phyloP scores from a whole-genome alignment of 2,797 vertebrate genomes.

The Antennarius maculatus region DNA sequence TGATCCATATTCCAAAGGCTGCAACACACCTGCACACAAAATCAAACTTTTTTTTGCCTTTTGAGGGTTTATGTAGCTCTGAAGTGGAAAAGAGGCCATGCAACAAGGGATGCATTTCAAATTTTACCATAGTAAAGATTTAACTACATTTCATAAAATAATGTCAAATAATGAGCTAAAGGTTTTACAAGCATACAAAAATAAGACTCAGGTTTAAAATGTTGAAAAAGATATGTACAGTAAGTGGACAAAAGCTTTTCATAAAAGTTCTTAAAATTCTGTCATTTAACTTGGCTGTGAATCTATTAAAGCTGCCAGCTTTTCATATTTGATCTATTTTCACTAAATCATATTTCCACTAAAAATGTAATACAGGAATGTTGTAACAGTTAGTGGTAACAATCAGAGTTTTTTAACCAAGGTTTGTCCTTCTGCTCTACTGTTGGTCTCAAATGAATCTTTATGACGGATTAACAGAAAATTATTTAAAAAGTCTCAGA shows the following conservation, averaged over 20 bases:
- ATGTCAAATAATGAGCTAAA: slow-evolving; percentile 49
- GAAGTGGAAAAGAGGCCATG: slow-evolving; percentile 46
- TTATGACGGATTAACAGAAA: slow-evolving; percentile 9
- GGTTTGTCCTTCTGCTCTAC: not conserved
- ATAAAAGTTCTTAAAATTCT: slow-evolving; percentile 59
- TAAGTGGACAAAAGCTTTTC: slow-evolving; percentile 11
- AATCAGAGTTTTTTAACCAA: not conserved
- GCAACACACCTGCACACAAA: slow-evolving; percentile 76
- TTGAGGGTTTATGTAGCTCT: slow-evolving; percentile 50
- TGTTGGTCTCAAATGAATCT: slow-evolving; percentile 41
- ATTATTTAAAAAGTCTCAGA: slow-evolving; percentile 14
- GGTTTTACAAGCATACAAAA: slow-evolving; percentile 54
- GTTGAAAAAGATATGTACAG: slow-evolving; percentile 21
- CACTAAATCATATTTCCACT: not conserved
- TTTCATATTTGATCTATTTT: not conserved
- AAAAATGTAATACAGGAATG: slow-evolving; percentile 2
- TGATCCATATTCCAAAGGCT: slow-evolving; percentile 81
- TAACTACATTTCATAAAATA: slow-evolving; percentile 36
- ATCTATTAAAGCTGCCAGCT: slow-evolving; percentile 46
- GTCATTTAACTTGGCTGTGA: slow-evolving; percentile 14
- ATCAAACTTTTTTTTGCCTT: slow-evolving; percentile 58
- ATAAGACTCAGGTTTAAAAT: slow-evolving; percentile 58
- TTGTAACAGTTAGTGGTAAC: not conserved
- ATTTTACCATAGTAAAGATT: slow-evolving; percentile 22
- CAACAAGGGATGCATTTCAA: slow-evolving; percentile 4